Percentiles rank a stretch among this genome's conserved stretches.
phyloP scores from a whole-genome alignment of 2,888 invertebrate genomes.

The Rhyacophila evoluta region DNA sequence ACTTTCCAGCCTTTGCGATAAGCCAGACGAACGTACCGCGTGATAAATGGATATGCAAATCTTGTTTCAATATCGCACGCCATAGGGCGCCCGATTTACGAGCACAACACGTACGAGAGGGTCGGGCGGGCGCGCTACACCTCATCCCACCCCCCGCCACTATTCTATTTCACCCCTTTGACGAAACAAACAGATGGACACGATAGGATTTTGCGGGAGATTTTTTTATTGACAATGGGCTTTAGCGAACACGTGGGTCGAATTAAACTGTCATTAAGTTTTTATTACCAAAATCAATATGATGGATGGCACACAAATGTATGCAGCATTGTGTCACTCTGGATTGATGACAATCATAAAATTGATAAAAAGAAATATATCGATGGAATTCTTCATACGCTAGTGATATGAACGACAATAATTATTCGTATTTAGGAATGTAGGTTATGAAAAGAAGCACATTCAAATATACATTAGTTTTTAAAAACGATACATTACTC shows the following conservation, averaged over 20 bases:
- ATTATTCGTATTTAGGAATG: no score
- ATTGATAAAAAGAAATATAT: background rate
- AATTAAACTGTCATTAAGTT: slow-evolving; percentile 18
- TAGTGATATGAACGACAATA: no score
- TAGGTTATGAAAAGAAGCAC: no score
- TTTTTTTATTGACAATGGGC: slow-evolving; percentile 24
- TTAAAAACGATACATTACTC: no score
- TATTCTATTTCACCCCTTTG: background rate
- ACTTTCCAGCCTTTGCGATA: slow-evolving; percentile 36
- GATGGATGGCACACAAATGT: background rate
- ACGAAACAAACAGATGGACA: slow-evolving; percentile 19
- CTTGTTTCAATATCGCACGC: slow-evolving; percentile 54
- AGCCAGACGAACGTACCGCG: slow-evolving; percentile 43
- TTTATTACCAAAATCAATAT: slow-evolving; percentile 9
- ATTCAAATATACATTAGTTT: no score
- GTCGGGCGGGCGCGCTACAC: background rate
- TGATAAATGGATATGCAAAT: slow-evolving; percentile 55
- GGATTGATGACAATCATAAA: background rate
- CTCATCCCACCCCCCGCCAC: background rate
- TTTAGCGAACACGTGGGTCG: background rate
- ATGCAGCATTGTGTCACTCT: background rate
- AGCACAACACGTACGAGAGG: slow-evolving; percentile 49
- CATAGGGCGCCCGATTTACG: slow-evolving; percentile 50
- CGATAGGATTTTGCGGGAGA: slow-evolving; percentile 14
- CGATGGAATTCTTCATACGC: background rate